These are phyloP conservation scores for Tipula helvola DNA, from an alignment of 2,888 invertebrate genomes.

Conservation along the genomic window DNA sequence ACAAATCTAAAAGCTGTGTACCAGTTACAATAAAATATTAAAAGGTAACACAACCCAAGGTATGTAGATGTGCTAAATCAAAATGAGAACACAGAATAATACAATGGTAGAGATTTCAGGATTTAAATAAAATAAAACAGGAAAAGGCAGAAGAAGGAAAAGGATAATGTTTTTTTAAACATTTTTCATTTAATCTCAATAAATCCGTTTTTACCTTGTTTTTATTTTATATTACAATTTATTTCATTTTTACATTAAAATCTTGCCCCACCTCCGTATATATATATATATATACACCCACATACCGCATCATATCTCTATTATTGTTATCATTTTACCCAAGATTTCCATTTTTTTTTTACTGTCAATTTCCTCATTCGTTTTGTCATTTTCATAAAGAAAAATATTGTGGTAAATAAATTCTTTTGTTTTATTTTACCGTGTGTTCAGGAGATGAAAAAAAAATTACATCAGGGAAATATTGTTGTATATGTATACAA, in stretches of 20 bases:
- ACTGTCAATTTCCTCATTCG: background rate
- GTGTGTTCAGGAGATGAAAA: background rate
- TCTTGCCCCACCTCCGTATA: background rate
- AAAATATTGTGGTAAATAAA: background rate
- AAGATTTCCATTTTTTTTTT: background rate
- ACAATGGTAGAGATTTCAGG: background rate
- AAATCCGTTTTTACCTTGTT: background rate
- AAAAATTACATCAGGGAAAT: background rate
- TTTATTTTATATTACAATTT: background rate
- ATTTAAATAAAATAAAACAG: background rate
- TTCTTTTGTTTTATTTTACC: background rate
- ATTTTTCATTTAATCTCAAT: background rate
- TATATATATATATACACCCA: background rate
- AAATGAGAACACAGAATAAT: background rate
- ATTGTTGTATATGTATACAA: background rate
- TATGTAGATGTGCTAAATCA: background rate
- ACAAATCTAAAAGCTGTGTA: background rate
- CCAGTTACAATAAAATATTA: background rate
- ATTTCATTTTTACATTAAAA: background rate
- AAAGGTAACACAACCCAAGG: background rate
- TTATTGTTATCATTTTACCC: background rate
- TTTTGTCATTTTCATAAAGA: background rate
- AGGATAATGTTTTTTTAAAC: background rate
- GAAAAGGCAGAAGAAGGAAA: background rate
- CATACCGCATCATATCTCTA: background rate